Percentiles rank a stretch among this genome's conserved stretches.
Conservation (phyloP, 2,797 vertebrate species). For the Tamandua tetradactyla region DNA sequence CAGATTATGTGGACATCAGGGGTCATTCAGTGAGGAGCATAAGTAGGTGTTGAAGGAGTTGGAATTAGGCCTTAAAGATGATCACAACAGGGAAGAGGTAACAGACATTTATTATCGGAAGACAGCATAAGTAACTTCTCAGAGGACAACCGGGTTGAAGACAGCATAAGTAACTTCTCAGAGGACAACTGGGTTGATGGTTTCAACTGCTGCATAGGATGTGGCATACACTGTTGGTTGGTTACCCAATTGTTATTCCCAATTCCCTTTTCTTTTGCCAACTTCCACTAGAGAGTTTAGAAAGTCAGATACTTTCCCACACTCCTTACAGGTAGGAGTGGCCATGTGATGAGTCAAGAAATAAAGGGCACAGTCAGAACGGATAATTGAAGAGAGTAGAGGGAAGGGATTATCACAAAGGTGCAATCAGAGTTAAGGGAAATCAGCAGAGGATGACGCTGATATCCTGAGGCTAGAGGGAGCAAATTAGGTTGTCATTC, state of each 20-base stretch:
- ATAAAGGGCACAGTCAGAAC: not conserved
- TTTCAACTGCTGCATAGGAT: not conserved
- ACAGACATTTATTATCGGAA: not conserved
- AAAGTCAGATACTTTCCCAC: not conserved
- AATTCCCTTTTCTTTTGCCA: not conserved
- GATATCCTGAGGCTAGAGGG: not conserved
- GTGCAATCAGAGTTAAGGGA: not conserved
- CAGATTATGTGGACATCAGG: not conserved
- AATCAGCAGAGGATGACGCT: not conserved
- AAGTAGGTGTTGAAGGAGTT: not conserved
- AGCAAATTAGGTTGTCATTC: not conserved
- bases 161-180: not conserved
- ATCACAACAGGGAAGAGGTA: not conserved
- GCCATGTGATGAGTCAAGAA: not conserved
- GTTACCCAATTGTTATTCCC: not conserved
- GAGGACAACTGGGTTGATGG: not conserved
- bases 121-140: not conserved
- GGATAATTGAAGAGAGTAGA: not conserved
- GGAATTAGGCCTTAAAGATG: not conserved
- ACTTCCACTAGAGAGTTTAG: not conserved
- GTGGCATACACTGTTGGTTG: not conserved
- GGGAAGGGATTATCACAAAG: not conserved
- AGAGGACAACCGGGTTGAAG: not conserved
- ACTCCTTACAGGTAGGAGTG: not conserved
- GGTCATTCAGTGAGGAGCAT: not conserved